Conservation (phyloP, 64 coral and sea anemone genomes). For the Platygyra sinensis region DNA sequence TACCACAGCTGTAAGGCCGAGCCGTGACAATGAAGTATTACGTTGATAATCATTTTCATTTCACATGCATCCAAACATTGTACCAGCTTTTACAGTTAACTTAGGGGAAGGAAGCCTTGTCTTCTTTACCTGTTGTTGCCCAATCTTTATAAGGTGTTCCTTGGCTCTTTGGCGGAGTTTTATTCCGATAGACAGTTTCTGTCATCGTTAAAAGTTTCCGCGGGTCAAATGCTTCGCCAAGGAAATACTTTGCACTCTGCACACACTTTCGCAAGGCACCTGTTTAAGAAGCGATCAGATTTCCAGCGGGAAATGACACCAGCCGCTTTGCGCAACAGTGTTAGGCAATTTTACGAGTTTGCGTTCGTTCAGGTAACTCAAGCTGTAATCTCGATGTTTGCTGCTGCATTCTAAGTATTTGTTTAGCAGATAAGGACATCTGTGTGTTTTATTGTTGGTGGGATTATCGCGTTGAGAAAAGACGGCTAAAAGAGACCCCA, state of each 20-base stretch:
- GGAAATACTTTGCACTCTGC: background rate
- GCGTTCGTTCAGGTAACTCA: background rate
- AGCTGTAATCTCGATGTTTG: background rate
- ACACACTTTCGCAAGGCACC: background rate
- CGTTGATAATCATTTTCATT: background rate
- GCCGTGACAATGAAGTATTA: background rate
- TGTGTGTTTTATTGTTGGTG: background rate
- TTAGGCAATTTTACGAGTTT: background rate
- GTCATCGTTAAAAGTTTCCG: background rate
- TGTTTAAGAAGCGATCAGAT: background rate
- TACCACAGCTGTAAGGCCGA: too few species aligned
- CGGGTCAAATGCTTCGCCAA: background rate
- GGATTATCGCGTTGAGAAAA: slow-evolving; percentile 10
- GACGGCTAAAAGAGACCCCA: background rate
- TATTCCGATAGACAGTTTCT: background rate
- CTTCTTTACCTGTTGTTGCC: slow-evolving; percentile 23
- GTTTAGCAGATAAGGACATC: slow-evolving; percentile 17
- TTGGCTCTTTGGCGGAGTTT: background rate
- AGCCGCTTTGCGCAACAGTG: background rate
- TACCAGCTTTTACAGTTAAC: background rate
- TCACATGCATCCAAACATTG: background rate
- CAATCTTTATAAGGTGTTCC: slow-evolving; percentile 35
- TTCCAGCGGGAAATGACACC: background rate
- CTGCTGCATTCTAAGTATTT: background rate
- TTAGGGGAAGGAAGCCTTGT: too few species aligned